Evolutionary conservation across 2,113 vertebrate genomes (phyloP).

Genomic region (Crocuta crocuta): DNA sequence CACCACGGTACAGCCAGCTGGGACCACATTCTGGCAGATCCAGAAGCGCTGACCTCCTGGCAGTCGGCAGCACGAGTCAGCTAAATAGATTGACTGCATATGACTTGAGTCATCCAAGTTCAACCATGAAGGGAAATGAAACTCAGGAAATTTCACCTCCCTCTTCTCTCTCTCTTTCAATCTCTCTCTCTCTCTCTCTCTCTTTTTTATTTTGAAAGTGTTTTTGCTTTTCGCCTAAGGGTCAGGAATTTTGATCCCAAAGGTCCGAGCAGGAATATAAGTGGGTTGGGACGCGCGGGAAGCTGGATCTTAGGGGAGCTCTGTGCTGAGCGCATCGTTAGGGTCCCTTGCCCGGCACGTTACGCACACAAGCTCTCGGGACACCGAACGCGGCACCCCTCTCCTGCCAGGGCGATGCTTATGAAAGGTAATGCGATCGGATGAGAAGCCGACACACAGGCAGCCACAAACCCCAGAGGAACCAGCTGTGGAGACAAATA

Average conservation of each 20-base stretch:
- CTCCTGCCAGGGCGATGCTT: background rate
- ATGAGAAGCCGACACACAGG: background rate
- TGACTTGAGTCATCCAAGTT: slow-evolving; percentile 59
- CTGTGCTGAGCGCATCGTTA: background rate
- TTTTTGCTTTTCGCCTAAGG: slow-evolving; percentile 43
- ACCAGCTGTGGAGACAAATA: slow-evolving; percentile 50
- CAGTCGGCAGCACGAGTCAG: background rate
- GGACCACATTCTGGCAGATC: slow-evolving; percentile 62
- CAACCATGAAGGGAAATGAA: slow-evolving; percentile 72
- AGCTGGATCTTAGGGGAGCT: background rate
- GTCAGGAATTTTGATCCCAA: slow-evolving; percentile 71
- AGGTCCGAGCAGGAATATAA: background rate
- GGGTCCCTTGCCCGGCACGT: background rate
- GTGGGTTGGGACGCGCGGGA: slow-evolving; percentile 7
- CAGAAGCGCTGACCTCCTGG: slow-evolving; percentile 23
- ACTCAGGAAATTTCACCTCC: slow-evolving; percentile 31
- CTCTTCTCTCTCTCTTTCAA: background rate
- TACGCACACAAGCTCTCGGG: background rate
- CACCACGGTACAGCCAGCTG: slow-evolving; percentile 57
- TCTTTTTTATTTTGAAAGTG: background rate
- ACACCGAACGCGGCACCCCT: background rate
- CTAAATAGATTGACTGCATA: slow-evolving; percentile 61
- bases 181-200: background rate
- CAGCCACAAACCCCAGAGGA: slow-evolving; percentile 40
- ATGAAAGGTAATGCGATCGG: background rate